phyloP scores from a whole-genome alignment of 1,140 invertebrate species.

The Scaptomyza graminum region DNA sequence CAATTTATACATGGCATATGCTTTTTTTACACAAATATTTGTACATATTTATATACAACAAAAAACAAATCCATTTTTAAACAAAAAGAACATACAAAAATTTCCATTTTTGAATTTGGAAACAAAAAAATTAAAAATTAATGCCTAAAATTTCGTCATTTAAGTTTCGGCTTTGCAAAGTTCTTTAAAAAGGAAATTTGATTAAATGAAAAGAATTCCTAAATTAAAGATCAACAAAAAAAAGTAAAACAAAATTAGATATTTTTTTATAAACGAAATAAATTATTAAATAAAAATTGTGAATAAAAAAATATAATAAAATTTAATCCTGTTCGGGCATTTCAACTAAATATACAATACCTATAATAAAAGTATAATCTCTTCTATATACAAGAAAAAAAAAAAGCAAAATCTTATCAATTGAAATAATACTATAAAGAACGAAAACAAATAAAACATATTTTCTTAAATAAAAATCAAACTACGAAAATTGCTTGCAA shows the following conservation, averaged over 20 bases:
- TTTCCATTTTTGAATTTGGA: constrained; percentile 46
- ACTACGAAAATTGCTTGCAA: constrained; percentile 31
- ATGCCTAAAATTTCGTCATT: constrained; percentile 61
- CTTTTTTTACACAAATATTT: constrained; percentile 74
- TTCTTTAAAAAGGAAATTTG: constrained; percentile 28
- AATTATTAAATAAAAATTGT: constrained; percentile 55
- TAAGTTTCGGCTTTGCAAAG: constrained; percentile 54
- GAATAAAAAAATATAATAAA: constrained; percentile 65
- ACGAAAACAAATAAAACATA: constrained; percentile 43
- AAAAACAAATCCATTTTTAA: constrained; percentile 37
- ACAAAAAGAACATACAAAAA: constrained; percentile 26
- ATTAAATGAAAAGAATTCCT: constrained; percentile 18
- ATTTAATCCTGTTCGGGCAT: constrained; percentile 62
- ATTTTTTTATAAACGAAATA: constrained; percentile 68
- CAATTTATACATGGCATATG: constrained; percentile 59
- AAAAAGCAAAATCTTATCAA: constrained; percentile 45
- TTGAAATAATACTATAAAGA: constrained; percentile 44
- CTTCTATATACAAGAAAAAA: constrained; percentile 62
- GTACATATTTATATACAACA: constrained; percentile 70
- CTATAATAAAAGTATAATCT: constrained; percentile 66
- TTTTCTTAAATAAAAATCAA: constrained; percentile 41
- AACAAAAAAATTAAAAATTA: constrained; percentile 35
- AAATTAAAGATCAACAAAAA: constrained; percentile 20
- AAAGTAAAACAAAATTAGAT: constrained; percentile 42
- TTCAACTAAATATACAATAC: constrained; percentile 63